phyloP scores from a whole-genome alignment of 1,140 invertebrate species.

The Scaptomyza graminum region DNA sequence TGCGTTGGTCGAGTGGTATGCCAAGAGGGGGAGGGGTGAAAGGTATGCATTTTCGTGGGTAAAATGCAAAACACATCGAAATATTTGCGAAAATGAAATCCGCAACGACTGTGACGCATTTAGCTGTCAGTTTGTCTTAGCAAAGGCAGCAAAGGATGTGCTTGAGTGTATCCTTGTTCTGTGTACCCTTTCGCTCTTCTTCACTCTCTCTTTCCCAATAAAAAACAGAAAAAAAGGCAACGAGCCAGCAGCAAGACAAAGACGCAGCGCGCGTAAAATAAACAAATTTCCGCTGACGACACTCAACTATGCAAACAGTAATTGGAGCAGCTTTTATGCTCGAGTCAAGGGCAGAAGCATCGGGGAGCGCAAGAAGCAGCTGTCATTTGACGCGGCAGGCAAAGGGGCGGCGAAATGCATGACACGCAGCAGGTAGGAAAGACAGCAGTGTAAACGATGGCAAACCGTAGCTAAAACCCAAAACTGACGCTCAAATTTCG shows the following conservation, averaged over 20 bases:
- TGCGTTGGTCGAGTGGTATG: slow-evolving; percentile 2
- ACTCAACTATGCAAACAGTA: slow-evolving; percentile 81
- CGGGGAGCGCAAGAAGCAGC: slow-evolving; percentile 4
- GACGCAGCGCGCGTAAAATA: slow-evolving; percentile 77
- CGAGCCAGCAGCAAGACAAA: slow-evolving; percentile 54
- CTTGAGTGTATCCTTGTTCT: slow-evolving; percentile 33
- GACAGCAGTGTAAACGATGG: slow-evolving; percentile 52
- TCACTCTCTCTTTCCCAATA: slow-evolving; percentile 27
- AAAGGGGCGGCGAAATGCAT: background rate
- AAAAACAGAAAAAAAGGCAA: slow-evolving; percentile 44
- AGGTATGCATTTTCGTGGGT: slow-evolving; percentile 27
- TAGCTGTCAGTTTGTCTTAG: slow-evolving; percentile 78
- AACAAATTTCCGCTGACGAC: slow-evolving; percentile 80
- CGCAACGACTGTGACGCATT: slow-evolving; percentile 74
- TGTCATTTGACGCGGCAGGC: slow-evolving; percentile 10
- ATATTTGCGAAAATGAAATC: slow-evolving; percentile 76
- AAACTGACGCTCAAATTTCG: slow-evolving; percentile 63
- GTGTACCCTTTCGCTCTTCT: slow-evolving; percentile 4
- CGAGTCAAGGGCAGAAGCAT: slow-evolving; percentile 18
- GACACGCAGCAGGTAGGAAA: slow-evolving; percentile 21
- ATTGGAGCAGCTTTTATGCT: slow-evolving; percentile 70
- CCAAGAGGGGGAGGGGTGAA: slow-evolving; percentile 7
- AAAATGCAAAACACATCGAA: slow-evolving; percentile 55
- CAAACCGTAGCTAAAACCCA: slow-evolving; percentile 67
- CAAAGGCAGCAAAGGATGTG: slow-evolving; percentile 42